phyloP scores from a whole-genome alignment of 1,140 invertebrate genomes.

The Drosophila lowei region DNA sequence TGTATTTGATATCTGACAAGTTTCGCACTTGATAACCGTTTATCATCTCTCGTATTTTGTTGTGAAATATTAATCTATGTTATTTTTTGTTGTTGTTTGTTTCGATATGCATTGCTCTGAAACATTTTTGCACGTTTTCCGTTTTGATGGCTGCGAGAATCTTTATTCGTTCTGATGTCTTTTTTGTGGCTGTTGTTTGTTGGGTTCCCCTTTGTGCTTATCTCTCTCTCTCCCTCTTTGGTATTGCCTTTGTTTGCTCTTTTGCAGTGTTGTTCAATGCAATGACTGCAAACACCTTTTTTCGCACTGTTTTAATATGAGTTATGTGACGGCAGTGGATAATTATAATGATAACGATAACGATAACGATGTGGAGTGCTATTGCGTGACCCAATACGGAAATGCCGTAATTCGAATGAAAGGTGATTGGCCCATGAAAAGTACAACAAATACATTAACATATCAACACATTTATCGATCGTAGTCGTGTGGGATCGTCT shows the following conservation, averaged over 20 bases:
- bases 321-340: no score
- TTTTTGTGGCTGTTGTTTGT: slow-evolving; percentile 19
- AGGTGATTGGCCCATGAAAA: no score
- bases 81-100: neutral
- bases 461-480: no score
- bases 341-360: no score
- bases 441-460: no score
- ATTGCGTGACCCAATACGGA: no score
- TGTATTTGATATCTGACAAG: slow-evolving; percentile 33
- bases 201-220: slow-evolving; percentile 11
- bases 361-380: no score
- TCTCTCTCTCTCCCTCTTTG: slow-evolving; percentile 1
- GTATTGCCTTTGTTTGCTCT: slow-evolving; percentile 15
- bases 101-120: slow-evolving; percentile 10
- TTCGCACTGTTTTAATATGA: no score
- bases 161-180: neutral
- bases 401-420: no score
- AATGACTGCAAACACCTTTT: no score
- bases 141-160: slow-evolving; percentile 15
- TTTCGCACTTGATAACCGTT: slow-evolving; percentile 28
- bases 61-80: slow-evolving; percentile 12
- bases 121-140: slow-evolving; percentile 47
- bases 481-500: no score
- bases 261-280: slow-evolving; percentile 20
- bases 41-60: slow-evolving; percentile 1